Evolutionary conservation across 1,140 invertebrate species (phyloP).

Genomic region (Drosophila nigrodunni): DNA sequence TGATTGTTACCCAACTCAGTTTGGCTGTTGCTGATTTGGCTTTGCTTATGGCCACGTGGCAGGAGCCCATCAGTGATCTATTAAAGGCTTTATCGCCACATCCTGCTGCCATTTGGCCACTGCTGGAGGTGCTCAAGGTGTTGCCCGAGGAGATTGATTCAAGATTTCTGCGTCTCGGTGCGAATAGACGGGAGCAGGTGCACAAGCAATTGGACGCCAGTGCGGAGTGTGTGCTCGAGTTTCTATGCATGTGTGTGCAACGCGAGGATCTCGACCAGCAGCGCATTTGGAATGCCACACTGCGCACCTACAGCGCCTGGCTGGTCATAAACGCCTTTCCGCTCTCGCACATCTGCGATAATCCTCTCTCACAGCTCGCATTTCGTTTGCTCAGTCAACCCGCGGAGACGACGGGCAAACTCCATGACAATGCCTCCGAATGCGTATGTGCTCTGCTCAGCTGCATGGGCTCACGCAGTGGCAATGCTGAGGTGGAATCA

Average conservation of each 20-base stretch:
- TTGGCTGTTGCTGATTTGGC: constrained; percentile 96
- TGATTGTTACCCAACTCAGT: constrained; percentile 96
- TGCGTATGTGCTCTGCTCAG: constrained; percentile 94
- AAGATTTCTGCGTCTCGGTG: constrained; percentile 93
- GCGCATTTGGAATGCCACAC: constrained; percentile 86
- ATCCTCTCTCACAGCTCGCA: constrained; percentile 88
- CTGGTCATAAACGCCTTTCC: constrained; percentile 90
- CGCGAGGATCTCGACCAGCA: constrained; percentile 85
- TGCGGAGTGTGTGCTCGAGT: constrained; percentile 89
- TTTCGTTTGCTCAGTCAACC: constrained; percentile 89
- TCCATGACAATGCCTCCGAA: constrained; percentile 96
- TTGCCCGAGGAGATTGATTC: constrained; percentile 98
- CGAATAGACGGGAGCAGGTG: constrained; percentile 94
- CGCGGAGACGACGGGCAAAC: constrained; percentile 87
- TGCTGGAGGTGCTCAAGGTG: constrained; percentile 96
- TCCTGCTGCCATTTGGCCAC: constrained; percentile 89
- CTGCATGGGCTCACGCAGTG: constrained; percentile 89
- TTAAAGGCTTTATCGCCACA: constrained; percentile 90
- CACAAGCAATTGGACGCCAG: constrained; percentile 90
- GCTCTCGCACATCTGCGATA: constrained; percentile 88
- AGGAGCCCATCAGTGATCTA: constrained; percentile 93
- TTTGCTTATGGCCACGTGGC: constrained; percentile 97
- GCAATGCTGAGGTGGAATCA: constrained; percentile 84
- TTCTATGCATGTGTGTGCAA: constrained; percentile 90
- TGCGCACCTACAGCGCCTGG: constrained; percentile 93